Evolutionary conservation across 2,888 invertebrate species (phyloP).

Genomic region (Leucozona laternaria): DNA sequence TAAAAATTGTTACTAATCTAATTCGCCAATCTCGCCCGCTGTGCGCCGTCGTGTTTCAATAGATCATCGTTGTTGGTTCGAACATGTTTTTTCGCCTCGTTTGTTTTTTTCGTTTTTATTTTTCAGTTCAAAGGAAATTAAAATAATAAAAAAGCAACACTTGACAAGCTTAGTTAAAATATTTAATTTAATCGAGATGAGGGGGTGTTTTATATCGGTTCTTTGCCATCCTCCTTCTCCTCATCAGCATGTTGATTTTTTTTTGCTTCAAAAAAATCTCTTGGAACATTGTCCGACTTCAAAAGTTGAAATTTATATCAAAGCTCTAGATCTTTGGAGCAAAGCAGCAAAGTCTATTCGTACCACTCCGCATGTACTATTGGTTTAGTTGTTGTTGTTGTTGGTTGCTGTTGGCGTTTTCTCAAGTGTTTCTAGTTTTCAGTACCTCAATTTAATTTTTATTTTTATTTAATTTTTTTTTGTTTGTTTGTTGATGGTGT

Average conservation of each 20-base stretch:
- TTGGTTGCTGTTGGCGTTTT: constrained; percentile 61
- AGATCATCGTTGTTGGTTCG: constrained; percentile 59
- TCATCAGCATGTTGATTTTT: constrained; percentile 1
- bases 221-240: constrained; percentile 20
- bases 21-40: constrained; percentile 70
- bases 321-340: constrained; percentile 71
- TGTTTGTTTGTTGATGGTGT: constrained; percentile 11
- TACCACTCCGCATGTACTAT: constrained; percentile 7
- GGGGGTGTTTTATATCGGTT: constrained; percentile 40
- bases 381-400: constrained; percentile 9
- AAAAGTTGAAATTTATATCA: constrained; percentile 71
- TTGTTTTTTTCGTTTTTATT: constrained; percentile 1
- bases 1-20: constrained; percentile 67
- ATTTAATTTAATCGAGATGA: constrained; percentile 42
- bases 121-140: constrained; percentile 8
- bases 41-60: constrained; percentile 68
- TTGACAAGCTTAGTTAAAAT: constrained; percentile 52
- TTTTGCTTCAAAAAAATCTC: not conserved
- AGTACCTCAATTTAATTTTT: constrained; percentile 43
- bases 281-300: constrained; percentile 44
- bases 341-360: constrained; percentile 19
- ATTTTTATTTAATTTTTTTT: not conserved
- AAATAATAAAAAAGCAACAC: constrained; percentile 23
- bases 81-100: constrained; percentile 32
- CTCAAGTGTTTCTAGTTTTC: constrained; percentile 64